A percentile compares a stretch with the other conserved stretches of the same genome.
Evolutionary conservation across 2,113 vertebrate genomes (phyloP).

Genomic region (Sorex fumeus): DNA sequence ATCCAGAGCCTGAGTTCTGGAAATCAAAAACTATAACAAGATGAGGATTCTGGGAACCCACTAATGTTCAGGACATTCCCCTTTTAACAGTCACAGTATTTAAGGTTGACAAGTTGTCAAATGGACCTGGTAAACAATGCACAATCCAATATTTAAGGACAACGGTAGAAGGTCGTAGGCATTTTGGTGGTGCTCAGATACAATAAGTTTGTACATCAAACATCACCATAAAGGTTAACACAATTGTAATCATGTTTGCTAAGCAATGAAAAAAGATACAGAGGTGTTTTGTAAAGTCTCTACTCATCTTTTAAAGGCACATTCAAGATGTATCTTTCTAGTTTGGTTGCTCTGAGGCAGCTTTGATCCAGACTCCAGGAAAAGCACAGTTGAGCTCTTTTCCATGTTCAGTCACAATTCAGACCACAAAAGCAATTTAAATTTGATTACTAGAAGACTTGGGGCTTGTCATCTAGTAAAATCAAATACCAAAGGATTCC

Average conservation of each 20-base stretch:
- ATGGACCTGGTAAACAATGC: slow-evolving; percentile 14
- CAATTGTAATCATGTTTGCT: no score
- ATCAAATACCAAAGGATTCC: slow-evolving; percentile 55
- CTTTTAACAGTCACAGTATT: slow-evolving; percentile 18
- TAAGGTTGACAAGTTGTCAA: slow-evolving; percentile 35
- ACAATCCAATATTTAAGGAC: slow-evolving; percentile 1
- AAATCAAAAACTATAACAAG: slow-evolving; percentile 23
- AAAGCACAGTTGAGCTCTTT: slow-evolving; percentile 45
- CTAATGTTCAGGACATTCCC: background rate
- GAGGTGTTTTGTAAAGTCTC: slow-evolving; percentile 46
- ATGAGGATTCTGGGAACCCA: background rate
- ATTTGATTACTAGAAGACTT: slow-evolving; percentile 59
- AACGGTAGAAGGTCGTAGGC: no score
- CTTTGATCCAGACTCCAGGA: slow-evolving; percentile 29
- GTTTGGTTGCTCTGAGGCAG: slow-evolving; percentile 39
- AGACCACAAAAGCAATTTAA: background rate
- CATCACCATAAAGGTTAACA: no score
- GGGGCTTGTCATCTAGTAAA: slow-evolving; percentile 51
- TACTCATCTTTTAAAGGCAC: slow-evolving; percentile 55
- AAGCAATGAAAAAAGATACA: slow-evolving; percentile 4
- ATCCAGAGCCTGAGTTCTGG: background rate
- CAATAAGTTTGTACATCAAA: no score
- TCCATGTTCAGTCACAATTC: slow-evolving; percentile 1
- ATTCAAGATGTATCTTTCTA: slow-evolving; percentile 54
- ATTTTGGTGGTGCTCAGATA: no score